Percentiles rank a stretch among this genome's conserved stretches.
These are phyloP conservation scores for Pachypanchax playfairii DNA, from an alignment of 2,113 vertebrate species.

Conservation along the genomic window DNA sequence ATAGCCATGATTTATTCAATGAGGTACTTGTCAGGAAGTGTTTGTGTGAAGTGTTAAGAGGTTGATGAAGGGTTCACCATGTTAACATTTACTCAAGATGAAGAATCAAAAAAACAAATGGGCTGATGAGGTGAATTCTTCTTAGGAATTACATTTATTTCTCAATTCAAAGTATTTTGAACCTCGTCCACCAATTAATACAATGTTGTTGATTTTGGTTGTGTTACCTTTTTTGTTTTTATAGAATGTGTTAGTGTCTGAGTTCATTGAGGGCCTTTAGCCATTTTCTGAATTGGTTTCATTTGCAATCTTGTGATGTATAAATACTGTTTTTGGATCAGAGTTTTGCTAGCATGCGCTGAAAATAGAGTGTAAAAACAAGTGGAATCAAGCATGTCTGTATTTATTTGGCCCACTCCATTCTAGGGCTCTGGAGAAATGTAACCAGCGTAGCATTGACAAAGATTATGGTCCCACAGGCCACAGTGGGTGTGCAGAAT, in stretches of 20 bases:
- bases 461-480: slow-evolving; percentile 70
- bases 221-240: slow-evolving; percentile 8
- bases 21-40: slow-evolving; percentile 68
- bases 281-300: slow-evolving; percentile 58
- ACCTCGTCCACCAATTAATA: too few relatives aligned
- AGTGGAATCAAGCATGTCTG: slow-evolving; percentile 64
- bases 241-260: slow-evolving; percentile 18
- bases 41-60: slow-evolving; percentile 61
- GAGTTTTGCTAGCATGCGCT: slow-evolving; percentile 51
- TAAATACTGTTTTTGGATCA: slow-evolving; percentile 64
- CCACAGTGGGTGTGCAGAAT: slow-evolving; percentile 69
- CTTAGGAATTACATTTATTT: too few relatives aligned
- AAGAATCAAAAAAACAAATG: slow-evolving; percentile 8
- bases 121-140: neutral
- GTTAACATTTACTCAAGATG: slow-evolving; percentile 36
- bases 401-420: slow-evolving; percentile 66
- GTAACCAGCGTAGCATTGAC: slow-evolving; percentile 65
- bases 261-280: slow-evolving; percentile 48
- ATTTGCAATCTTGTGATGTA: slow-evolving; percentile 65
- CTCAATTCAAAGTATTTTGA: too few relatives aligned
- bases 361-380: slow-evolving; percentile 72
- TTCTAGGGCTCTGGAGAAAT: slow-evolving; percentile 60
- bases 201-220: too few relatives aligned
- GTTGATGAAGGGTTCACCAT: slow-evolving; percentile 56
- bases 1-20: slow-evolving; percentile 79